Evolutionary conservation across 2,797 vertebrate genomes (phyloP), one percentile per base, ranked within the genome.

Genomic region (Mus spretus): DNA sequence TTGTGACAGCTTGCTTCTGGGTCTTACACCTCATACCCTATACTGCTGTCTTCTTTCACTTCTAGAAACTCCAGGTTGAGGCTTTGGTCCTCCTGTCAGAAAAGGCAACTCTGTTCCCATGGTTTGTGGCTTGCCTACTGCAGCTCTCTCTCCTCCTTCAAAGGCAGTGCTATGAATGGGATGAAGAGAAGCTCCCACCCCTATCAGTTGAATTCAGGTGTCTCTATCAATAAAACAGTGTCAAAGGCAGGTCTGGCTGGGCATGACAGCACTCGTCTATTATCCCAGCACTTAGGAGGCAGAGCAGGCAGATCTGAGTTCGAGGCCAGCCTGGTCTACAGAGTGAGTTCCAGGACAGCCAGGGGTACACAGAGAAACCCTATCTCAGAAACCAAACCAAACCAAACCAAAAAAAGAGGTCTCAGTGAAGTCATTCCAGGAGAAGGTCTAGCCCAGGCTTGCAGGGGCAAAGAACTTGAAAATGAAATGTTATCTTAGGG

Each of bases 31-130:
- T 44, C 81, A 44, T 3, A 47, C 70, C 70, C 55, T 63, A 31
- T 81, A 44, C 85, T 90, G 91, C 50, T 82, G 44, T 67, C 67
- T 89, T 70, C 75, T 88, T 96, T 90, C 31, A 75, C 53, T 94
- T 84, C 67, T 80, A 80, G 70, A 91, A 91, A 74, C 47, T 47
- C 50, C 24, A 44, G 17, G 20, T n/a, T 22, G 31, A 63, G 75
- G 31, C 5, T 3, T 78, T 84, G 89, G 5, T 14, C 82, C 28
- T 80, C 20, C 6, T 31, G 90, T 81, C 28, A 47, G 75, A 90
- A 94, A 90, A 88, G 28, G 31, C 90, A 63, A 3, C 83, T 93
- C 84, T 80, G 1, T 79, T n/a, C 37, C 55, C 4, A 28, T 1
- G 7, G 47, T 28, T 85, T 17, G 20, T 57, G 74, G 37, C 34